Percentiles rank a stretch among this genome's conserved stretches.
Evolutionary conservation across 2,113 vertebrate genomes (phyloP).

Genomic region (Ondatra zibethicus): DNA sequence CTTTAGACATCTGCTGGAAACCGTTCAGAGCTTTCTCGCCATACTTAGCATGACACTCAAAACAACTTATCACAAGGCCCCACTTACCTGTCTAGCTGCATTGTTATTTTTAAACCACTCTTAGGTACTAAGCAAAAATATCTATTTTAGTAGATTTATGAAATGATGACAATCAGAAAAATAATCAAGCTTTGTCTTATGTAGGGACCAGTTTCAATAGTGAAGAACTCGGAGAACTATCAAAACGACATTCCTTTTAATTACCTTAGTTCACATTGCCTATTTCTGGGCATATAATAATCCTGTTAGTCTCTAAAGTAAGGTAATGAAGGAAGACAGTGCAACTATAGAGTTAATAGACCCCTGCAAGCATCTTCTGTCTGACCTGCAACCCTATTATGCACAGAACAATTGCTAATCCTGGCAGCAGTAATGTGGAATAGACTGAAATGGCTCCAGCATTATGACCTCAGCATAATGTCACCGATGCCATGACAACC

Average conservation of each 20-base stretch:
- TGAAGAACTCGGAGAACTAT: constrained; percentile 27
- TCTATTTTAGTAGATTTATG: background rate
- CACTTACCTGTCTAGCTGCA: background rate
- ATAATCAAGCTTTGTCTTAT: constrained; percentile 2
- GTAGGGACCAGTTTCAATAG: background rate
- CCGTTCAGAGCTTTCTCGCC: background rate
- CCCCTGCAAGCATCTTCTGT: constrained; percentile 4
- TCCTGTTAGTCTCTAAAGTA: background rate
- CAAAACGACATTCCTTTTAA: background rate
- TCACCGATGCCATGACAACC: constrained; percentile 29
- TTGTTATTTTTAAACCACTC: background rate
- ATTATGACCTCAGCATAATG: constrained; percentile 41
- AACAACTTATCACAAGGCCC: background rate
- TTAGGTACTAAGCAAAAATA: background rate
- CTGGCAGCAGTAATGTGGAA: background rate
- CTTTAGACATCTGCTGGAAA: background rate
- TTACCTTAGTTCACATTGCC: constrained; percentile 24
- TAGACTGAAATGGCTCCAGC: background rate
- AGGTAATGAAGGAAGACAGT: constrained; percentile 39
- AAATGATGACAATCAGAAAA: background rate
- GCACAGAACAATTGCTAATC: background rate
- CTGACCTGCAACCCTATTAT: constrained; percentile 20
- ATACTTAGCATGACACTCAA: background rate
- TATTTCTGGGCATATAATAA: background rate
- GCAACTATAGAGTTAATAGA: background rate